These are phyloP conservation scores for Sternarchorhynchus goeldii DNA, from an alignment of 2,797 vertebrate species.

Conservation along the genomic window DNA sequence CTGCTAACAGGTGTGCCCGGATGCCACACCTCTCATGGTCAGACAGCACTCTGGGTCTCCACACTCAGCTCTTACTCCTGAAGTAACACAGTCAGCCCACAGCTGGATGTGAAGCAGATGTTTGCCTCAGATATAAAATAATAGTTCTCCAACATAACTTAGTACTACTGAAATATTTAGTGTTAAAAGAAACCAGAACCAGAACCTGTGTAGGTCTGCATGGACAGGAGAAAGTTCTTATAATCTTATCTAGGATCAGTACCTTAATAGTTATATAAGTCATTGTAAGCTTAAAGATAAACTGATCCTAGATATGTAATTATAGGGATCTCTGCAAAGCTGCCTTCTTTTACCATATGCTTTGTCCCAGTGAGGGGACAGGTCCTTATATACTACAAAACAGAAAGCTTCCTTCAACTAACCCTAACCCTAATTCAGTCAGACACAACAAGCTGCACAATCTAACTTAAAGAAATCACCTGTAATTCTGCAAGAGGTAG, in stretches of 20 bases:
- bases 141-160: too few species aligned
- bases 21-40: not conserved
- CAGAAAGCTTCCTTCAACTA: not conserved
- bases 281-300: conserved; percentile 14
- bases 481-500: conserved; percentile 47
- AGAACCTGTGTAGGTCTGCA: not conserved
- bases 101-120: conserved; percentile 8
- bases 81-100: conserved; percentile 48
- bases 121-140: conserved; percentile 10
- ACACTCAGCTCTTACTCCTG: conserved; percentile 25
- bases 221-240: conserved; percentile 15
- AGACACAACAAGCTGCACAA: conserved; percentile 9
- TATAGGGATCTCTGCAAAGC: conserved; percentile 12
- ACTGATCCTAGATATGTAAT: conserved; percentile 16
- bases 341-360: conserved; percentile 5
- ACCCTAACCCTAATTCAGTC: not conserved
- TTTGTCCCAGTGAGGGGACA: not conserved
- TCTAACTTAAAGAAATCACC: conserved; percentile 29
- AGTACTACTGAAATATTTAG: not conserved
- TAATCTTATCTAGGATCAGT: conserved; percentile 31
- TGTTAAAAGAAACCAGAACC: not conserved
- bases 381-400: conserved; percentile 10
- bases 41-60: conserved; percentile 5
- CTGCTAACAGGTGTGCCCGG: conserved; percentile 5
- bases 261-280: conserved; percentile 27